Evolutionary conservation across 2,113 vertebrate genomes (phyloP).

Genomic region (Ctenodactylus gundi): DNA sequence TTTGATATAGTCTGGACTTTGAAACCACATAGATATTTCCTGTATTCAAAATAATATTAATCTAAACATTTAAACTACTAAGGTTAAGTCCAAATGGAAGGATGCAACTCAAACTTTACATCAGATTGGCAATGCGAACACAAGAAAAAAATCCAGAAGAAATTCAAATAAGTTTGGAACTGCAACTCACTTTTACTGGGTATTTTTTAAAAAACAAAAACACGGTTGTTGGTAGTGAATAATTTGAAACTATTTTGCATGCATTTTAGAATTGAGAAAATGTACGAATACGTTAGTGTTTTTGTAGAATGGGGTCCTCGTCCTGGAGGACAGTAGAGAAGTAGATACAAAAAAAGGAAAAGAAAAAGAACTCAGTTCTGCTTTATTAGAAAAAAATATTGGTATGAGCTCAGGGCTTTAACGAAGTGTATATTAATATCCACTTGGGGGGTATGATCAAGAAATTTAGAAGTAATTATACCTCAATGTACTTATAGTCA

Average conservation of each 20-base stretch:
- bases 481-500: background rate
- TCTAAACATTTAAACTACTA: background rate
- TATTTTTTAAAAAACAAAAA: constrained; percentile 37
- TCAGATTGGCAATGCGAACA: background rate
- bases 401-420: background rate
- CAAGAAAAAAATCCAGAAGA: background rate
- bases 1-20: constrained; percentile 23
- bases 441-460: background rate
- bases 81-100: background rate
- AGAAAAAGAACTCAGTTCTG: background rate
- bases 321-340: background rate
- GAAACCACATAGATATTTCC: background rate
- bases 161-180: constrained; percentile 15
- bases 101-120: background rate
- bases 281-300: background rate
- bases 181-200: background rate
- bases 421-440: background rate
- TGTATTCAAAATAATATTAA: background rate
- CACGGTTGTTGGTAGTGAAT: background rate
- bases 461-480: background rate
- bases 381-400: background rate
- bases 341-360: background rate
- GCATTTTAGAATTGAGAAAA: background rate
- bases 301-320: background rate
- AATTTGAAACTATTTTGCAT: constrained; percentile 22